phyloP scores from a whole-genome alignment of 2,113 vertebrate species.

The Plecotus auritus region DNA sequence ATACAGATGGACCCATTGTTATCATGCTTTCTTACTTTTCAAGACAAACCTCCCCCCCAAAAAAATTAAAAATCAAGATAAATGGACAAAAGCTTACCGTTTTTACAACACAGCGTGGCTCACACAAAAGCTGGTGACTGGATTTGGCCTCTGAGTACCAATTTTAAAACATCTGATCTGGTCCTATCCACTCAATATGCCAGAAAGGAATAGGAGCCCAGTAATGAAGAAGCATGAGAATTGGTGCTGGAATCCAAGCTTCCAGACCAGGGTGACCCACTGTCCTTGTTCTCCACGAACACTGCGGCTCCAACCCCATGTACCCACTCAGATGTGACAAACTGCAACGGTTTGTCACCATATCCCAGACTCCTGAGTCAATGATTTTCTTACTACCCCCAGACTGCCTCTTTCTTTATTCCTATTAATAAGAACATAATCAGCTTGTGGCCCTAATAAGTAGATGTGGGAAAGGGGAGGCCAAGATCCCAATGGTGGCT shows the following conservation, averaged over 20 bases:
- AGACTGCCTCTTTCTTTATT: neutral
- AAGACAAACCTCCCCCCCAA: neutral
- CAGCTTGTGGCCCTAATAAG: neutral
- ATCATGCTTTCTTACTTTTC: neutral
- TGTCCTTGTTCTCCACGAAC: neutral
- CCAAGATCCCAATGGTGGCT: neutral
- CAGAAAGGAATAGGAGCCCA: neutral
- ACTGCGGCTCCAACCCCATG: neutral
- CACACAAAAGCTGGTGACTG: neutral
- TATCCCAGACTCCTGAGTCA: neutral
- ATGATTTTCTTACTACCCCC: neutral
- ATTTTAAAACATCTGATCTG: neutral
- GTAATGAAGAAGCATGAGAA: neutral
- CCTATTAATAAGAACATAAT: neutral
- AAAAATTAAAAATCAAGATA: neutral
- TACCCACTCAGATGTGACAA: neutral
- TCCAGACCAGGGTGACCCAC: neutral
- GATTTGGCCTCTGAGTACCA: neutral
- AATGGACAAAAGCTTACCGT: neutral
- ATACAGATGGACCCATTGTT: rapidly evolving
- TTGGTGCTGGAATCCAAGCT: neutral
- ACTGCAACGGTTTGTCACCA: neutral
- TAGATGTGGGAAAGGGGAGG: neutral
- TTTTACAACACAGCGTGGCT: neutral
- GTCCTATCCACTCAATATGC: neutral